These are phyloP conservation scores for Saturnia japonica DNA, from an alignment of 2,888 invertebrate species.

Conservation along the genomic window DNA sequence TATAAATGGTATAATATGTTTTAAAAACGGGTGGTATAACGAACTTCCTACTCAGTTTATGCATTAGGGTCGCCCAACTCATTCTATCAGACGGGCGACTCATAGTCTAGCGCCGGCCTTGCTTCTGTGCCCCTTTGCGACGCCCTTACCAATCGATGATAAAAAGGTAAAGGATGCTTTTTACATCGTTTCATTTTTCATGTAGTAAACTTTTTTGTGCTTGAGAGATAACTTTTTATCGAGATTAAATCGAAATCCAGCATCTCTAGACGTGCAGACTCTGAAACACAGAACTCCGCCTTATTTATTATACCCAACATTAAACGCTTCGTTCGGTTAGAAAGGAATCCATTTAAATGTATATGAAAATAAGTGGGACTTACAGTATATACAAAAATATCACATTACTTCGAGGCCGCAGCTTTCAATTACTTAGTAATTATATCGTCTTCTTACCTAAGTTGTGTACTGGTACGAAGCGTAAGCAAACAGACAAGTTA, in stretches of 20 bases:
- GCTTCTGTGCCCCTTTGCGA: too few relatives aligned
- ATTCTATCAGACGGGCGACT: too few relatives aligned
- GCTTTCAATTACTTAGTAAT: slow-evolving; percentile 79
- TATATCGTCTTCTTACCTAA: slow-evolving; percentile 76
- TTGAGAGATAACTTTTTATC: slow-evolving; percentile 13
- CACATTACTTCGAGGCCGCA: slow-evolving; percentile 83
- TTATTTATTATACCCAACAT: slow-evolving; percentile 57
- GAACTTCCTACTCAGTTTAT: too few relatives aligned
- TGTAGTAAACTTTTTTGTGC: slow-evolving; percentile 18
- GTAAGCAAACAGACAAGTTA: slow-evolving; percentile 43
- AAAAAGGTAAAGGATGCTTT: neutral
- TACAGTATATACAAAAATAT: slow-evolving; percentile 83
- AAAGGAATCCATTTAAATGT: slow-evolving; percentile 81
- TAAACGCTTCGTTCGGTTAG: slow-evolving; percentile 68
- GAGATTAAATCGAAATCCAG: slow-evolving; percentile 39
- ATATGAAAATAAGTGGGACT: slow-evolving; percentile 81
- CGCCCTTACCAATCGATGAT: too few relatives aligned
- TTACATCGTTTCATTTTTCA: neutral
- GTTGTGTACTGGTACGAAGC: slow-evolving; percentile 71
- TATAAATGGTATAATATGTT: too few relatives aligned
- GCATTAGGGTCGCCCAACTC: too few relatives aligned
- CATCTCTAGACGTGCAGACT: slow-evolving; percentile 44
- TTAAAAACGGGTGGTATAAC: too few relatives aligned
- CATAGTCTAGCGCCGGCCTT: too few relatives aligned
- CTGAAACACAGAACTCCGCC: slow-evolving; percentile 53